These are phyloP conservation scores for Lithobates sylvaticus DNA, from an alignment of 2,797 vertebrate genomes.

Conservation along the genomic window DNA sequence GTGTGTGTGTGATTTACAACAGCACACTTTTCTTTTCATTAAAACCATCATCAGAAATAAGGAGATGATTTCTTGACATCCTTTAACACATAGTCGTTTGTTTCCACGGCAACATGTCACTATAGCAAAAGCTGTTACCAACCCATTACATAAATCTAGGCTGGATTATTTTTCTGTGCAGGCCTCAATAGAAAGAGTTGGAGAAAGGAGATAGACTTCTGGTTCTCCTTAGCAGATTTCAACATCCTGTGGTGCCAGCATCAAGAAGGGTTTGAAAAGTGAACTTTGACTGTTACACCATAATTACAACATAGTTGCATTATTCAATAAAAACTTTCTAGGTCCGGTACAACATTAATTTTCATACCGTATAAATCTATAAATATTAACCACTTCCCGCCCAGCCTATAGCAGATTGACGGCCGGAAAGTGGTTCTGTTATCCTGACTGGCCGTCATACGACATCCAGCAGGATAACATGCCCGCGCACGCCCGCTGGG, in stretches of 20 bases:
- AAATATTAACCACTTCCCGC: no score
- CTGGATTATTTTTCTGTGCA: constrained; percentile 12
- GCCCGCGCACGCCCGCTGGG: no score
- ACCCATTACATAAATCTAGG: constrained; percentile 31
- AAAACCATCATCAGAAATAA: constrained; percentile 40
- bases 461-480: no score
- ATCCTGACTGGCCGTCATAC: no score
- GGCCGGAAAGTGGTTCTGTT: no score
- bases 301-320: background rate
- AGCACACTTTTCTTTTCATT: constrained; percentile 50
- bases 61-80: constrained; percentile 38
- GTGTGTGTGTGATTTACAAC: constrained; percentile 60
- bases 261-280: background rate
- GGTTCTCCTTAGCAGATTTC: background rate
- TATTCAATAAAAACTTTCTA: no score
- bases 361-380: no score
- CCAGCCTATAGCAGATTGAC: no score
- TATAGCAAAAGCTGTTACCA: constrained; percentile 12
- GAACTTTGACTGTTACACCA: background rate
- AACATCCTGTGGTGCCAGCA: background rate
- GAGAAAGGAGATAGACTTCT: background rate
- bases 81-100: constrained; percentile 9
- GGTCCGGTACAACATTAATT: no score
- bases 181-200: background rate
- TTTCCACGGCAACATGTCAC: constrained; percentile 24